Conservation (phyloP, 2,113 vertebrate genomes). For the Xiphias gladius region DNA sequence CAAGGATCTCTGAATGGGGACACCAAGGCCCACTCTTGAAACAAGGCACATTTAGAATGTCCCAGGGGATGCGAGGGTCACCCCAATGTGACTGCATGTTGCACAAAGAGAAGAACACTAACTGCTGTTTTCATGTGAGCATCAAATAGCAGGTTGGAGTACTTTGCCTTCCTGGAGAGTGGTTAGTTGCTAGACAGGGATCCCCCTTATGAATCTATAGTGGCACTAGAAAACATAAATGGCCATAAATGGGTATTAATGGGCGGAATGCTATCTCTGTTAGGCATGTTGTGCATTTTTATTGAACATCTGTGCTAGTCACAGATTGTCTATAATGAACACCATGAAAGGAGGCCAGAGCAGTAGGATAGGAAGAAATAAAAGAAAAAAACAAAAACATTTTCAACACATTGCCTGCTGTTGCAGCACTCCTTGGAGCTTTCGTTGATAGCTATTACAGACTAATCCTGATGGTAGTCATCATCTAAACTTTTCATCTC, state of each 20-base stretch:
- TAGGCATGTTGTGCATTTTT: not conserved
- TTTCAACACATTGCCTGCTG: not conserved
- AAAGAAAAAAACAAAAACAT: not conserved
- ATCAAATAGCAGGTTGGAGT: slow-evolving; percentile 9
- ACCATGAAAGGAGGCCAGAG: not conserved
- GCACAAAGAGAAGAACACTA: slow-evolving; percentile 29
- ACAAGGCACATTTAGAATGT: slow-evolving; percentile 59
- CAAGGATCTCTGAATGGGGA: slow-evolving; percentile 41
- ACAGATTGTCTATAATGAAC: slow-evolving; percentile 5
- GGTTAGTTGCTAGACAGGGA: not conserved
- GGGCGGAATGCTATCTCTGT: not conserved
- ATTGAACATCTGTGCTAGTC: slow-evolving; percentile 12
- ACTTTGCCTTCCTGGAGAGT: not conserved
- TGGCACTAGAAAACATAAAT: slow-evolving; percentile 7
- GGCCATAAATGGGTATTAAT: not conserved
- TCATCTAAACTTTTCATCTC: not conserved
- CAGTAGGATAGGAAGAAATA: not conserved
- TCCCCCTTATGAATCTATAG: not conserved
- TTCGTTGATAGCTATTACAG: not conserved
- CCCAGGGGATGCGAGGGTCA: slow-evolving; percentile 62
- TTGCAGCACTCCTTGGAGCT: not conserved
- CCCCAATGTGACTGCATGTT: slow-evolving; percentile 51
- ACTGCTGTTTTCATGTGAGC: slow-evolving; percentile 25
- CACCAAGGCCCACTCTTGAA: slow-evolving; percentile 45
- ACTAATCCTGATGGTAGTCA: not conserved